phyloP scores from a whole-genome alignment of 2,888 invertebrate species.

The Sinhomidia bicolor region DNA sequence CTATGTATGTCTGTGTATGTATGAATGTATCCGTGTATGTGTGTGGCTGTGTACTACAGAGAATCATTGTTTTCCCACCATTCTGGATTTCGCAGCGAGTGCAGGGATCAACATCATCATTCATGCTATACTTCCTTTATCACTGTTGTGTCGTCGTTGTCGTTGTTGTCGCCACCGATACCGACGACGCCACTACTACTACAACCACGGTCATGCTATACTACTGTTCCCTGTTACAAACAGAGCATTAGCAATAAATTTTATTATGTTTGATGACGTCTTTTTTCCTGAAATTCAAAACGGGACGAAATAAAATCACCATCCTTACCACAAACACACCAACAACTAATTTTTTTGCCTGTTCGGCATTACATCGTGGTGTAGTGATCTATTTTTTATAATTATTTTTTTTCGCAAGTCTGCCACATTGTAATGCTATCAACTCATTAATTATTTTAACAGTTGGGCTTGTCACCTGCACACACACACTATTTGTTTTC shows the following conservation, averaged over 20 bases:
- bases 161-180: background rate
- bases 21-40: too few species aligned
- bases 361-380: too few species aligned
- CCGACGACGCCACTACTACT: background rate
- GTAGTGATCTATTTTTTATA: too few species aligned
- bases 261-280: background rate
- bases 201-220: background rate
- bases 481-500: too few species aligned
- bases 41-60: background rate
- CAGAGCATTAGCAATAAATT: background rate
- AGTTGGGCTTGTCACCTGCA: slow-evolving; percentile 5
- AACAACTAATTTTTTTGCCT: too few species aligned
- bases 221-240: background rate
- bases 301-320: too few species aligned
- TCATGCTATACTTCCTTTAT: background rate
- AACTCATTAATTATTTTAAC: slow-evolving; percentile 30
- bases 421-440: background rate
- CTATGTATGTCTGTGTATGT: background rate
- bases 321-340: too few species aligned
- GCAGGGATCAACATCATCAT: background rate
- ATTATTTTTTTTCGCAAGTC: background rate
- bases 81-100: background rate
- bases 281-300: background rate
- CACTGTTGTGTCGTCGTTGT: background rate
- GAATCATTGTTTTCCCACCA: slow-evolving; percentile 28